phyloP scores from a whole-genome alignment of 2,888 invertebrate species.

The Villa cingulata region DNA sequence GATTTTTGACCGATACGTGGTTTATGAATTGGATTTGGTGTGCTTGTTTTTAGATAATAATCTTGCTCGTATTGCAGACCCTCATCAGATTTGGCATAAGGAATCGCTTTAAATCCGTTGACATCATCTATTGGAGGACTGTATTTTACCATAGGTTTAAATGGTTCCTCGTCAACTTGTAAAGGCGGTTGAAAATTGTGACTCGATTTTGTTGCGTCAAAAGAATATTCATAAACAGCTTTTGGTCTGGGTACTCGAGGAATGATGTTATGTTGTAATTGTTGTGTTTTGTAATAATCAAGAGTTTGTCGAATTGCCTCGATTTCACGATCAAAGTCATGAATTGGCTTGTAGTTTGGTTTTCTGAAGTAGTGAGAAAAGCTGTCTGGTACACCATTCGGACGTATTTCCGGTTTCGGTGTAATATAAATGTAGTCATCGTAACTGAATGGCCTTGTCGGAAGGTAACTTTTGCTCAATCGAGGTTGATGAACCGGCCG shows the following conservation, averaged over 20 bases:
- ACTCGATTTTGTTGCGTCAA: conserved; percentile 41
- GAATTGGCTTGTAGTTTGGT: conserved; percentile 27
- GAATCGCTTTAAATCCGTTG: conserved; percentile 31
- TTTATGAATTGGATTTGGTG: conserved; percentile 36
- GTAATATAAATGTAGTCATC: conserved; percentile 36
- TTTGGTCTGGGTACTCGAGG: conserved; percentile 36
- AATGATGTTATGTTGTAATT: conserved; percentile 33
- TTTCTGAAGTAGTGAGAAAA: conserved; percentile 5
- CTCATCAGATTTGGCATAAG: conserved; percentile 39
- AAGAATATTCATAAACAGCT: conserved; percentile 58
- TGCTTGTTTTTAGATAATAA: conserved; percentile 43
- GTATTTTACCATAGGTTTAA: conserved; percentile 47
- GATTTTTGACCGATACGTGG: conserved; percentile 7
- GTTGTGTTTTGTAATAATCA: conserved; percentile 45
- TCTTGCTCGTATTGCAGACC: conserved; percentile 3
- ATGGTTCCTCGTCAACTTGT: conserved; percentile 45
- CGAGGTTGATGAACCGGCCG: conserved; percentile 1
- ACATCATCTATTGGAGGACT: conserved; percentile 31
- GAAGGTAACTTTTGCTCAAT: conserved; percentile 6
- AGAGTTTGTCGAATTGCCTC: conserved; percentile 52
- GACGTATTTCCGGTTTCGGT: conserved; percentile 40
- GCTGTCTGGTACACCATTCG: conserved; percentile 20
- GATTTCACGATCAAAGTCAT: conserved; percentile 50
- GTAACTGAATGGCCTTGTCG: conserved; percentile 11
- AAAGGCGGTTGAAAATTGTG: conserved; percentile 19